Evolutionary conservation across 2,797 vertebrate species (phyloP).

Genomic region (Onychomys torridus): DNA sequence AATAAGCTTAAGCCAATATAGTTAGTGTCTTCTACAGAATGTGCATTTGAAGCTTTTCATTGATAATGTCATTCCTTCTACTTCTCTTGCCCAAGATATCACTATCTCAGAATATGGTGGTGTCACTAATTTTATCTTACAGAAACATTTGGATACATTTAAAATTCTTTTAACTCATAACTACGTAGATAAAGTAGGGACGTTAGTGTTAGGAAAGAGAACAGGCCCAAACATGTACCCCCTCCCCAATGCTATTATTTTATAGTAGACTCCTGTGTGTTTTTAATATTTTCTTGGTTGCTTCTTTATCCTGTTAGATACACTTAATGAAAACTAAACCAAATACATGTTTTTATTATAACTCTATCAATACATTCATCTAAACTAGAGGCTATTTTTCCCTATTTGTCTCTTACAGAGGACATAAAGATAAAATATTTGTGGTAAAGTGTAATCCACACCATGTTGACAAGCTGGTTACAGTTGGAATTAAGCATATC

Average conservation of each 20-base stretch:
- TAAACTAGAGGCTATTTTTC: neutral
- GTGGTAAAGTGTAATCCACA: constrained; percentile 96
- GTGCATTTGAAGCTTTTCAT: neutral
- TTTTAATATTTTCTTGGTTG: constrained; percentile 45
- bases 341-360: constrained; percentile 55
- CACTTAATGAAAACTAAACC: constrained; percentile 44
- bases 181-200: constrained; percentile 5
- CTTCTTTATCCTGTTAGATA: constrained; percentile 1
- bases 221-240: neutral
- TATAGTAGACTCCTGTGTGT: neutral
- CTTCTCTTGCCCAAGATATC: neutral
- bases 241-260: constrained; percentile 1
- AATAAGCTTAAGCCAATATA: neutral
- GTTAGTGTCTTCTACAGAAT: neutral
- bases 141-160: neutral
- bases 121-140: constrained; percentile 45
- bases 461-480: constrained; percentile 95
- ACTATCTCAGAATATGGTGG: neutral
- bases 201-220: constrained; percentile 16
- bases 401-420: constrained; percentile 86
- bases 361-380: neutral
- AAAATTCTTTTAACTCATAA: constrained; percentile 32
- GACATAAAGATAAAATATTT: constrained; percentile 97
- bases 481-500: constrained; percentile 97
- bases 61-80: neutral